These are phyloP conservation scores for Bombylius discolor DNA, from an alignment of 2,888 invertebrate species.

Conservation along the genomic window DNA sequence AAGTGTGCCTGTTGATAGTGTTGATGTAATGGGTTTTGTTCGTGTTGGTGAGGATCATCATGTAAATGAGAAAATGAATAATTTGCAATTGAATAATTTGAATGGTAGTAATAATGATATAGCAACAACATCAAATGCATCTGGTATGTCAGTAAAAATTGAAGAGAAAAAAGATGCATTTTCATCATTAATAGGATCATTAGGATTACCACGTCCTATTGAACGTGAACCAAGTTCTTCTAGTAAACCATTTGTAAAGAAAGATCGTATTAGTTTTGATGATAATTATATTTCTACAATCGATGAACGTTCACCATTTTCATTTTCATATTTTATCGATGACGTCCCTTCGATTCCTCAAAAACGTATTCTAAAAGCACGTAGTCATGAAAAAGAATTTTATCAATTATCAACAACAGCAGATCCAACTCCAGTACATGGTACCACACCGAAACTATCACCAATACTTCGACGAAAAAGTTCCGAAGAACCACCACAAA, in stretches of 20 bases:
- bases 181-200: neutral
- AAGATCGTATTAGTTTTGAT: conserved; percentile 12
- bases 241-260: conserved; percentile 8
- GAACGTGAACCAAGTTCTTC: neutral
- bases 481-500: conserved; percentile 32
- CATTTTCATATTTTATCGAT: neutral
- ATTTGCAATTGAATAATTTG: no score
- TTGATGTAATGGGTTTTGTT: neutral
- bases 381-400: conserved; percentile 22
- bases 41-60: neutral
- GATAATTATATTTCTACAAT: neutral
- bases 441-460: conserved; percentile 19
- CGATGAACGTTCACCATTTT: neutral
- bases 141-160: neutral
- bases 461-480: conserved; percentile 29
- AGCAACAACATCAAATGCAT: no score
- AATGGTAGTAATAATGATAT: no score
- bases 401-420: conserved; percentile 5
- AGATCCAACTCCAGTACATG: conserved; percentile 11
- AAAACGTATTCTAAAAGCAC: conserved; percentile 21
- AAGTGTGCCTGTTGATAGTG: neutral
- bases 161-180: neutral
- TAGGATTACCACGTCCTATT: neutral
- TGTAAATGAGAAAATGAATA: neutral
- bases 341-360: neutral